These are phyloP conservation scores for Gobio occitaniae DNA, from an alignment of 2,797 vertebrate genomes.

Conservation along the genomic window DNA sequence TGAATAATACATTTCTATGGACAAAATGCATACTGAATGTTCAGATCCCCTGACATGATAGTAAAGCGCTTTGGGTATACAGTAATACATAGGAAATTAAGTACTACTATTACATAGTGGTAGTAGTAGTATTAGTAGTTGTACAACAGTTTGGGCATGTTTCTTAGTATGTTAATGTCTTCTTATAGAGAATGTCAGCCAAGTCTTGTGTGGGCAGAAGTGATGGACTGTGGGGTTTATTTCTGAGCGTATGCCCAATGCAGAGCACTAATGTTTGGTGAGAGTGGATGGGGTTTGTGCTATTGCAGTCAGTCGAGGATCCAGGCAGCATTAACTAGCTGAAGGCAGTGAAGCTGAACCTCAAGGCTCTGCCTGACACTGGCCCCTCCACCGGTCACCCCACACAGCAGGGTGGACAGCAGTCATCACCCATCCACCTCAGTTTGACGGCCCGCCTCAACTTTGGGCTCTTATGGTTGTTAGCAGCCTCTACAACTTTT, in stretches of 20 bases:
- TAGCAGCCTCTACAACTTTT: slow-evolving; percentile 44
- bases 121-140: no score
- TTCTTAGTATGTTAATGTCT: background rate
- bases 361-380: background rate
- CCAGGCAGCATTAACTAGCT: slow-evolving; percentile 31
- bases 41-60: no score
- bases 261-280: slow-evolving; percentile 16
- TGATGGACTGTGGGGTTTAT: background rate
- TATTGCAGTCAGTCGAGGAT: slow-evolving; percentile 3
- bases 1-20: no score
- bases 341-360: slow-evolving; percentile 45
- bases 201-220: background rate
- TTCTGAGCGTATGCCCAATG: background rate
- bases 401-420: slow-evolving; percentile 33
- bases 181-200: background rate
- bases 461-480: slow-evolving; percentile 26
- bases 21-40: no score
- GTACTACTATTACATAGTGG: no score
- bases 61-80: no score
- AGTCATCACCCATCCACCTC: slow-evolving; percentile 32
- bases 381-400: slow-evolving; percentile 15
- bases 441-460: slow-evolving; percentile 24
- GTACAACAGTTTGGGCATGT: background rate
- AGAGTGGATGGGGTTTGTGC: background rate
- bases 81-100: no score